phyloP scores from a whole-genome alignment of 2,888 invertebrate genomes.

The Hyppa rectilinea region DNA sequence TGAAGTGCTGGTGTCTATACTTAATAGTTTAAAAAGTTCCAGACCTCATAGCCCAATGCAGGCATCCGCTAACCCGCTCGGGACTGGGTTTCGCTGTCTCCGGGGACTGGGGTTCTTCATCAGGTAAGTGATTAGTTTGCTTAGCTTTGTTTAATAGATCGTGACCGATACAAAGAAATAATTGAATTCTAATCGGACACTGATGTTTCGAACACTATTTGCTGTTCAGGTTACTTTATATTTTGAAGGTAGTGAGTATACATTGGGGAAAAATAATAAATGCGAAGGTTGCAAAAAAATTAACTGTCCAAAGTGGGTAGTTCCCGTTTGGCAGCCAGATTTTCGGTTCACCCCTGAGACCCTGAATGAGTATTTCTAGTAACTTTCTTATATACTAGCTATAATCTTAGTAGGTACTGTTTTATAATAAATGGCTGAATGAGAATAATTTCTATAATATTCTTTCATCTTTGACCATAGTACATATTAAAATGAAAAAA shows the following conservation, averaged over 20 bases:
- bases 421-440: no score
- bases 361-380: neutral
- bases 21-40: neutral
- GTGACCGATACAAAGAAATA: neutral
- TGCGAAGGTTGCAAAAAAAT: neutral
- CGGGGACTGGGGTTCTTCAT: conserved; percentile 4
- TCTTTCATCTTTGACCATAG: no score
- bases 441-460: no score
- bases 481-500: no score
- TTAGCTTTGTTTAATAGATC: conserved; percentile 1
- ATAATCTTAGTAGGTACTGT: neutral
- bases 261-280: no score
- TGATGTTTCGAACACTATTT: no score
- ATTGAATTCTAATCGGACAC: no score
- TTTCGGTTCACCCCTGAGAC: neutral
- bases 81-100: conserved; percentile 2
- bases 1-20: no score
- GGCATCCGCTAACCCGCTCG: neutral
- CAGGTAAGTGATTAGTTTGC: conserved; percentile 18
- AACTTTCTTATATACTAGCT: neutral
- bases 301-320: neutral
- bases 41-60: neutral
- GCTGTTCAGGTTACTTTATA: neutral
- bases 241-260: neutral
- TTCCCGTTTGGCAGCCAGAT: neutral